Base-by-base conservation (phyloP, 2,113 vertebrate genomes). In the Pycnonotus jocosus region DNA sequence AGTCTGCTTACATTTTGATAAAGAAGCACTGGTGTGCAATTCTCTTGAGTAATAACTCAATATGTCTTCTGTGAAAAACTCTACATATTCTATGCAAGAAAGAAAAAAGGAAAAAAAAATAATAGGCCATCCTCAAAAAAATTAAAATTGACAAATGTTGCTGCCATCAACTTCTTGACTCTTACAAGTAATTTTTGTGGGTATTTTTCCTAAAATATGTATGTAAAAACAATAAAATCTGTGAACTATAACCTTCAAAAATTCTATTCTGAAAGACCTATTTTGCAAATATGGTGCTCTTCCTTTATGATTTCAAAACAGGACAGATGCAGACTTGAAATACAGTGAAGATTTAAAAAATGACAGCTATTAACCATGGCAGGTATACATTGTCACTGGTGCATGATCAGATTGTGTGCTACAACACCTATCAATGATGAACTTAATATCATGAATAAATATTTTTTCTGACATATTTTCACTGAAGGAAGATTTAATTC, bases 91-190 rank as follows among this genome's bases (percentile, higher is more conserved):
- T 15, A 48, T 14, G 3, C 3, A 57, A 81, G 7, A 78, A 81
- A 50, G 3, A 12, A 31, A 56, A 89, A 9, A 38, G 2, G 2
- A 3, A 19, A n/a, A 17, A 20, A 44, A n/a, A 3, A 31, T 15
- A 31, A 21, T 28, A 15, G 2, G 11, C 1, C 5, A 40, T 2
- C 1, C 8, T 48, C 1, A 3, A 54, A 73, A 60, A 60, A 65
- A 56, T 3, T 7, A 47, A 56, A n/a, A 57, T 38, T 61, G 44
- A 53, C 2, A 70, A 71, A 53, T 6, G 2, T 53, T 76, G 4
- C 28, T 78, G 19, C 33, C 35, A 17, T 25, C 17, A 80, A 50
- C 27, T 15, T 79, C 38, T 42, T 62, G n/a, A n/a, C 6, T 37
- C 20, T 9, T 56, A 44, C 7, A 71, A 72, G 7, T 2, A 74